Evolutionary conservation across 2,888 invertebrate genomes (phyloP).

Genomic region (Tetragonisca angustula): DNA sequence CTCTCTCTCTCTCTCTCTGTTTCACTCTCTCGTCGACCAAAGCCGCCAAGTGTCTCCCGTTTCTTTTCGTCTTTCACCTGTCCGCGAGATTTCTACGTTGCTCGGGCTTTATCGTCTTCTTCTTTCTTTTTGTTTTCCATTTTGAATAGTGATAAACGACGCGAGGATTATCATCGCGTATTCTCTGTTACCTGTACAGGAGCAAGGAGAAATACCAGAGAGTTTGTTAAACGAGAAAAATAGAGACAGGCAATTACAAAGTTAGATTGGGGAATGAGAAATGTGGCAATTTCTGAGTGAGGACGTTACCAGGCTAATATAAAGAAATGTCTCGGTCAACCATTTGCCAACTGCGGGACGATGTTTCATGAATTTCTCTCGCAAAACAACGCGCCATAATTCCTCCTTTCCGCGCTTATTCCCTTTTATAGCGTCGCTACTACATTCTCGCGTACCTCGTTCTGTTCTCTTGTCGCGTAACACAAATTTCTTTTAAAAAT

Average conservation of each 20-base stretch:
- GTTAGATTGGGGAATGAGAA: slow-evolving; percentile 50
- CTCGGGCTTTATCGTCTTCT: neutral
- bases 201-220: neutral
- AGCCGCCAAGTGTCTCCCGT: slow-evolving; percentile 26
- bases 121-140: no score
- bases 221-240: neutral
- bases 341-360: slow-evolving; percentile 76
- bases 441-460: neutral
- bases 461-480: neutral
- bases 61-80: neutral
- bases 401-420: slow-evolving; percentile 49
- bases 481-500: neutral
- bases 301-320: slow-evolving; percentile 79
- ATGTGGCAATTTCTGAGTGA: slow-evolving; percentile 66
- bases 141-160: no score
- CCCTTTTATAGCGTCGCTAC: neutral
- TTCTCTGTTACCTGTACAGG: no score
- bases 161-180: no score
- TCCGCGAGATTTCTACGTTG: neutral
- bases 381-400: slow-evolving; percentile 72
- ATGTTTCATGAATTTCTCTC: slow-evolving; percentile 76
- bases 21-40: slow-evolving; percentile 15
- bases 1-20: slow-evolving; percentile 29
- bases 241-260: neutral
- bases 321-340: slow-evolving; percentile 77